A percentile compares a stretch with the other conserved stretches of the same genome.
Conservation (phyloP, 2,113 vertebrate species). For the Rhadina sibilatrix region DNA sequence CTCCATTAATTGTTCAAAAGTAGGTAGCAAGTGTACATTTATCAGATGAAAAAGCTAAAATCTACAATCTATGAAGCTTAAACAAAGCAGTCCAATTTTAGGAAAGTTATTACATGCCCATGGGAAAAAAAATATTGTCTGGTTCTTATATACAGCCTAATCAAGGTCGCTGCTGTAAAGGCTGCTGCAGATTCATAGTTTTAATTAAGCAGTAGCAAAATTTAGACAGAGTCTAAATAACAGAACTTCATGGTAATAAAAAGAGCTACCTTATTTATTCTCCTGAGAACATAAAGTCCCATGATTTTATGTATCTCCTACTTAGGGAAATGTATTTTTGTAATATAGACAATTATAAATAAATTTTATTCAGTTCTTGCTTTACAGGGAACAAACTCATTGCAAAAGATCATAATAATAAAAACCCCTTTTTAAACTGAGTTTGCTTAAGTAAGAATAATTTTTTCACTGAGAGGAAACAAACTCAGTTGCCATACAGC, state of each 20-base stretch:
- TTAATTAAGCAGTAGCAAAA: constrained; percentile 38
- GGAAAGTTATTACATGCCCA: not conserved
- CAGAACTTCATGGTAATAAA: not conserved
- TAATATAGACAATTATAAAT: constrained; percentile 1
- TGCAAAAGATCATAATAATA: not conserved
- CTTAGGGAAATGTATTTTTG: not conserved
- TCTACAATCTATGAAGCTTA: not conserved
- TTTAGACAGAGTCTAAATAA: not conserved
- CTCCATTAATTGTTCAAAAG: not conserved
- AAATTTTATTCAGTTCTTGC: not conserved
- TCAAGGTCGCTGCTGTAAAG: not conserved
- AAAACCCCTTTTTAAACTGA: not conserved
- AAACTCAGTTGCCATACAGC: not conserved
- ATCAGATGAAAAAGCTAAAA: not conserved
- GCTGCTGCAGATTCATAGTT: not conserved
- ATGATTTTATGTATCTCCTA: not conserved
- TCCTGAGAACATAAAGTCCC: not conserved
- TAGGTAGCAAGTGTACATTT: not conserved
- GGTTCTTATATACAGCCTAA: not conserved
- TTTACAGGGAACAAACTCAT: not conserved
- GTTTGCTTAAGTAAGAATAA: not conserved
- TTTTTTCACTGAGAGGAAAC: not conserved
- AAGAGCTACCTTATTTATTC: not conserved
- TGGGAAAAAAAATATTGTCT: not conserved
- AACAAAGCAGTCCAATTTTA: not conserved